phyloP scores from a whole-genome alignment of 2,113 vertebrate genomes.

The Oncorhynchus masou region DNA sequence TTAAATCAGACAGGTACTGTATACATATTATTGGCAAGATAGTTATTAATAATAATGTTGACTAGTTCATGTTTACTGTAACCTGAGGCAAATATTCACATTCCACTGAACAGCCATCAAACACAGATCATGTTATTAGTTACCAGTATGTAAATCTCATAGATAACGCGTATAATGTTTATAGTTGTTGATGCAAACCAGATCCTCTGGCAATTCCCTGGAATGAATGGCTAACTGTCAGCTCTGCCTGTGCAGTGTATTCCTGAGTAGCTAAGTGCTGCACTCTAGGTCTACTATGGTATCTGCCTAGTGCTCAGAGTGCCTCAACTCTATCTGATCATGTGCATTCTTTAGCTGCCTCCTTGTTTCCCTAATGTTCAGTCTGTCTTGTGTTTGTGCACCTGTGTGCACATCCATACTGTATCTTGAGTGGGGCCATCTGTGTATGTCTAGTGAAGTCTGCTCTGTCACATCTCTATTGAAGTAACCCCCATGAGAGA shows the following conservation, averaged over 20 bases:
- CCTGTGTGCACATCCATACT: conserved; percentile 7
- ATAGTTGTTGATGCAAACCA: background rate
- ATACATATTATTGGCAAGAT: background rate
- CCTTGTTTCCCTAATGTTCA: background rate
- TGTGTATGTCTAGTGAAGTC: conserved; percentile 55
- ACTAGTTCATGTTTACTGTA: background rate
- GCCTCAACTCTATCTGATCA: background rate
- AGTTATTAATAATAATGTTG: background rate
- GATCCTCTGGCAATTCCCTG: background rate
- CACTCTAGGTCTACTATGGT: background rate
- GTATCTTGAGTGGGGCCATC: conserved; percentile 41
- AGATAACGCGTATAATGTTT: background rate
- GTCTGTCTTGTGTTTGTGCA: background rate
- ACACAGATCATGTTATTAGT: background rate
- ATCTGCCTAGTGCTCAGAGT: background rate
- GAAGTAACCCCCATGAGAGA: conserved; percentile 32
- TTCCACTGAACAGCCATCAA: background rate
- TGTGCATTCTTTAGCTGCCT: background rate
- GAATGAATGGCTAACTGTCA: background rate
- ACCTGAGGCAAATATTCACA: background rate
- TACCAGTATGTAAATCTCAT: background rate
- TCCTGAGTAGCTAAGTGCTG: background rate
- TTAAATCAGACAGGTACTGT: background rate
- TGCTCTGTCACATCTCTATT: conserved; percentile 55
- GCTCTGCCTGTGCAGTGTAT: background rate